Conservation (phyloP, 53 echinoderm and acorn worm species). For the Arbacia lixula region DNA sequence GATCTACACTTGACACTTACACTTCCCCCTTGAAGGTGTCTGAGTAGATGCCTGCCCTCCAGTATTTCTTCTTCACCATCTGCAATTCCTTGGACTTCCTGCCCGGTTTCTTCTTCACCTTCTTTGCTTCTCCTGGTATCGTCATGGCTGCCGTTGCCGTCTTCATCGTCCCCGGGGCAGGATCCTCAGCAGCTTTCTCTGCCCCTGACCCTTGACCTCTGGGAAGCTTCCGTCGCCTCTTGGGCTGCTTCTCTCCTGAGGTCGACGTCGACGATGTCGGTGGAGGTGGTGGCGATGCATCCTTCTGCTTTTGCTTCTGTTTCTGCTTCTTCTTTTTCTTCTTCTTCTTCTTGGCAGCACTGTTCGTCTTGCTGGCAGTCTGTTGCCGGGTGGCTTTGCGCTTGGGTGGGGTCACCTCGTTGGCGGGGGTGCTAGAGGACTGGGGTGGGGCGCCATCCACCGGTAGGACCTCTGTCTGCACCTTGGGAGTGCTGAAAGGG, state of each 20-base stretch:
- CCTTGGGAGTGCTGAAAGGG: constrained; percentile 33
- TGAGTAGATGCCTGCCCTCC: constrained; percentile 98
- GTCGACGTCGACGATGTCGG: background rate
- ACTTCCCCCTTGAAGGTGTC: constrained; percentile 85
- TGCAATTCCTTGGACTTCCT: constrained; percentile 63
- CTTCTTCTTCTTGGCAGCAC: constrained; percentile 3
- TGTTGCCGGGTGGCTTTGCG: constrained; percentile 13
- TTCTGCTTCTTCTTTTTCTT: constrained; percentile 49
- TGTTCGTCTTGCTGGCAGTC: constrained; percentile 2
- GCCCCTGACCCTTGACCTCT: background rate
- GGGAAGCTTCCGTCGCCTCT: background rate
- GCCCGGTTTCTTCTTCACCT: constrained; percentile 22
- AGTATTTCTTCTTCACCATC: constrained; percentile 75
- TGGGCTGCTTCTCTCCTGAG: constrained; percentile 4
- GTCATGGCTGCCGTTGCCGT: background rate
- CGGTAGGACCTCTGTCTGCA: constrained; percentile 52
- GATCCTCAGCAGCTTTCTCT: background rate
- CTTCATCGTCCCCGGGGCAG: background rate
- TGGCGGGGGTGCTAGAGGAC: background rate
- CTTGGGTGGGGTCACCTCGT: background rate
- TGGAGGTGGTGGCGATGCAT: constrained; percentile 2
- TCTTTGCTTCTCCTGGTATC: constrained; percentile 13
- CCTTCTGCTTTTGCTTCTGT: constrained; percentile 19
- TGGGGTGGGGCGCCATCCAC: constrained; percentile 24
- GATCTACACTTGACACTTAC: constrained; percentile 57